Percentiles rank a stretch among this genome's conserved stretches.
Conservation (phyloP, 1,140 invertebrate genomes). For the Probaryconus sp. region DNA sequence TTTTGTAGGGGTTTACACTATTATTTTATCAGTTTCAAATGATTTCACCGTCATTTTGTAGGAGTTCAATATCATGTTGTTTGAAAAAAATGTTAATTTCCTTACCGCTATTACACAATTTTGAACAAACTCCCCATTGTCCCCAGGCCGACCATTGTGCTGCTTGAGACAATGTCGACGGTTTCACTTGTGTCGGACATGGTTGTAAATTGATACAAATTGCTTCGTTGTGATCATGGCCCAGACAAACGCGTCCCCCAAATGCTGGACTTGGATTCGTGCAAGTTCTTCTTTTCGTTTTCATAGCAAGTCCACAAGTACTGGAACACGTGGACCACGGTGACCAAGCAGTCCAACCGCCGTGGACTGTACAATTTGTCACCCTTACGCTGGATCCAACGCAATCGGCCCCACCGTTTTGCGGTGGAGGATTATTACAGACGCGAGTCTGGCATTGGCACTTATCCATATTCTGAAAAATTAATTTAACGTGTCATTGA, state of each 20-base stretch:
- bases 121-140: constrained; percentile 83
- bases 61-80: no score
- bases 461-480: constrained; percentile 76
- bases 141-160: constrained; percentile 88
- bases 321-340: constrained; percentile 91
- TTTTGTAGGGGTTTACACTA: no score
- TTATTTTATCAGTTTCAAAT: no score
- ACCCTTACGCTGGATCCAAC: constrained; percentile 81
- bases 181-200: constrained; percentile 82
- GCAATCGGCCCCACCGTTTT: constrained; percentile 85
- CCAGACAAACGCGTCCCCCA: constrained; percentile 90
- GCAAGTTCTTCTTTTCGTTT: constrained; percentile 87
- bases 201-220: constrained; percentile 88
- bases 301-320: constrained; percentile 87
- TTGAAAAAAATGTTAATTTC: constrained; percentile 37
- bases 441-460: constrained; percentile 88
- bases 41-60: no score
- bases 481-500: constrained; percentile 9
- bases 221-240: constrained; percentile 86
- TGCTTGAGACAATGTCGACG: constrained; percentile 80
- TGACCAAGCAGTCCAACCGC: constrained; percentile 93
- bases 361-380: constrained; percentile 89
- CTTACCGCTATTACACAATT: constrained; percentile 79
- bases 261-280: constrained; percentile 89
- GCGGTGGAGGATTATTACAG: constrained; percentile 91